Evolutionary conservation across 2,797 vertebrate species (phyloP).

Genomic region (Meriones psammophilus): DNA sequence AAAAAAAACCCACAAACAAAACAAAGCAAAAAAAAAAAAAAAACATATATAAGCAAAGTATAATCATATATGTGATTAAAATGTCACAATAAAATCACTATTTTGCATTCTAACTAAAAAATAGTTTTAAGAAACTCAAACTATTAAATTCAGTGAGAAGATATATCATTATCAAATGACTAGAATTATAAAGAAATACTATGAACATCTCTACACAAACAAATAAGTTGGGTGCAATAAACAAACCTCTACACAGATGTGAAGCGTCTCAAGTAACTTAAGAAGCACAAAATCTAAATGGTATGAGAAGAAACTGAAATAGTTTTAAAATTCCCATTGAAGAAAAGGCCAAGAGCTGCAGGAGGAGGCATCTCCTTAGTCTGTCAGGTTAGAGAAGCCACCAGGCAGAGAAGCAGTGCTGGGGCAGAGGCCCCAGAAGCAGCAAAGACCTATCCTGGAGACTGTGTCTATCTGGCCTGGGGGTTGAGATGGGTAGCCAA

Average conservation of each 20-base stretch:
- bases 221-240: background rate
- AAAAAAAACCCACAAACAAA: too few relatives aligned
- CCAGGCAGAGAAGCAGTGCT: background rate
- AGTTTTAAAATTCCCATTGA: background rate
- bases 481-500: background rate
- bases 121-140: background rate
- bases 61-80: background rate
- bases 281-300: background rate
- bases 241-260: background rate
- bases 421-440: too few relatives aligned
- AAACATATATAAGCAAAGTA: too few relatives aligned
- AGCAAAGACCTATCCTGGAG: background rate
- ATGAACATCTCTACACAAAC: background rate
- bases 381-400: too few relatives aligned
- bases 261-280: background rate
- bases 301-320: background rate
- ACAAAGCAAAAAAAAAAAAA: too few relatives aligned
- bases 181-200: background rate
- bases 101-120: background rate
- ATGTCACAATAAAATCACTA: background rate
- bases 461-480: background rate
- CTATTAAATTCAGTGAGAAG: background rate
- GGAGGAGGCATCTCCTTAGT: background rate
- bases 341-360: background rate
- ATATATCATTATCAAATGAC: background rate